Conservation (phyloP, 1,140 invertebrate genomes). For the Hycleus phaleratus region DNA sequence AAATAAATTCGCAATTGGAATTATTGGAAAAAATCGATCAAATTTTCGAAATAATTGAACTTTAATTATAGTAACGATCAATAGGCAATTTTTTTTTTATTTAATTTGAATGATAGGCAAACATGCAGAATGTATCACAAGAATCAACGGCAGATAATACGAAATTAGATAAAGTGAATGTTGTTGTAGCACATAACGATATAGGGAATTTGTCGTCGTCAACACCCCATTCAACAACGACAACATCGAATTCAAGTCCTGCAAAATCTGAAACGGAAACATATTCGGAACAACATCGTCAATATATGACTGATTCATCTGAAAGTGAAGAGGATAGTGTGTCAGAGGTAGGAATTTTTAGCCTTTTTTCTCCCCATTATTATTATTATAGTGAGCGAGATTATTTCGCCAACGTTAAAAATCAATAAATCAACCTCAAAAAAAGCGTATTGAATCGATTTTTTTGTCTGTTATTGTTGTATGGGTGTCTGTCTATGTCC, state of each 20-base stretch:
- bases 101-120: slow-evolving; percentile 51
- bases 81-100: slow-evolving; percentile 10
- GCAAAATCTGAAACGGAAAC: slow-evolving; percentile 71
- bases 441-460: too few species aligned
- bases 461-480: too few species aligned
- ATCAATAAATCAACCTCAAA: too few species aligned
- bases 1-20: slow-evolving; percentile 23
- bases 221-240: slow-evolving; percentile 51
- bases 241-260: slow-evolving; percentile 53
- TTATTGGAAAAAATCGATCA: not conserved
- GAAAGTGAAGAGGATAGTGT: slow-evolving; percentile 89
- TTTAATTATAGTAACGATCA: not conserved
- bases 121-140: slow-evolving; percentile 85
- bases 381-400: too few species aligned
- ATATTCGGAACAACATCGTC: slow-evolving; percentile 62
- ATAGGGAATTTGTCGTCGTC: slow-evolving; percentile 54
- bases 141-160: slow-evolving; percentile 62
- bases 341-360: slow-evolving; percentile 64
- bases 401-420: too few species aligned
- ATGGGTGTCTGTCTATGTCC: too few species aligned
- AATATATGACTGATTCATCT: slow-evolving; percentile 81
- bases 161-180: slow-evolving; percentile 63
- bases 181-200: slow-evolving; percentile 41
- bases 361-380: too few species aligned
- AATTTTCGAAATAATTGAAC: not conserved